phyloP scores from a whole-genome alignment of 2,113 vertebrate species.

The Brachyhypopomus gauderio region DNA sequence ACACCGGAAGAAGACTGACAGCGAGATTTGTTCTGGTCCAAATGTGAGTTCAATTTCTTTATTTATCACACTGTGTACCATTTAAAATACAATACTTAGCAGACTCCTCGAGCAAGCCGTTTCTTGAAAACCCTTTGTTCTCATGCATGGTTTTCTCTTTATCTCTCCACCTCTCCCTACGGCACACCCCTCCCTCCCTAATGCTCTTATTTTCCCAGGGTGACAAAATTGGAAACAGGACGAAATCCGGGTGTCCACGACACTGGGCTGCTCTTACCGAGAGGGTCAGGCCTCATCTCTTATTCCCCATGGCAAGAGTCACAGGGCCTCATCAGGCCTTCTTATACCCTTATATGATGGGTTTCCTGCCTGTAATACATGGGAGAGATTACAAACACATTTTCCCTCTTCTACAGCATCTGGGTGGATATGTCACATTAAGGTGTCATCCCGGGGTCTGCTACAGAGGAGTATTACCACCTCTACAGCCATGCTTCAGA shows the following conservation, averaged over 20 bases:
- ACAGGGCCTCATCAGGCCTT: conserved; percentile 61
- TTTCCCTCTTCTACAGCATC: conserved; percentile 55
- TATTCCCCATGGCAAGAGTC: conserved; percentile 61
- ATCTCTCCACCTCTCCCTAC: background rate
- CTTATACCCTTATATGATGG: conserved; percentile 69
- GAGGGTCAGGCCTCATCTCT: conserved; percentile 66
- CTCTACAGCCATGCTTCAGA: conserved; percentile 55
- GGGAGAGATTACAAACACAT: conserved; percentile 62
- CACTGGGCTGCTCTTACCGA: conserved; percentile 53
- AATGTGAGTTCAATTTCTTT: background rate
- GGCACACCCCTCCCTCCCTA: conserved; percentile 25
- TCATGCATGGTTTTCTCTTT: conserved; percentile 8
- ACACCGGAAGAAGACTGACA: background rate
- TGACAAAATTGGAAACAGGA: conserved; percentile 58
- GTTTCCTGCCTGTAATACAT: conserved; percentile 61
- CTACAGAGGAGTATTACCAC: conserved; percentile 58
- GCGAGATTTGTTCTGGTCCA: background rate
- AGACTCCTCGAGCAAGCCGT: background rate
- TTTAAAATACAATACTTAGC: background rate
- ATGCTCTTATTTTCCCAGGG: conserved; percentile 58
- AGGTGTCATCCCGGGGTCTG: conserved; percentile 48
- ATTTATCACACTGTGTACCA: background rate
- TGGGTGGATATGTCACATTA: conserved; percentile 57
- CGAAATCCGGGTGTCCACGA: conserved; percentile 44
- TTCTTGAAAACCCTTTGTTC: background rate